Conservation (phyloP, 2,113 vertebrate genomes). For the Falco punctatus region DNA sequence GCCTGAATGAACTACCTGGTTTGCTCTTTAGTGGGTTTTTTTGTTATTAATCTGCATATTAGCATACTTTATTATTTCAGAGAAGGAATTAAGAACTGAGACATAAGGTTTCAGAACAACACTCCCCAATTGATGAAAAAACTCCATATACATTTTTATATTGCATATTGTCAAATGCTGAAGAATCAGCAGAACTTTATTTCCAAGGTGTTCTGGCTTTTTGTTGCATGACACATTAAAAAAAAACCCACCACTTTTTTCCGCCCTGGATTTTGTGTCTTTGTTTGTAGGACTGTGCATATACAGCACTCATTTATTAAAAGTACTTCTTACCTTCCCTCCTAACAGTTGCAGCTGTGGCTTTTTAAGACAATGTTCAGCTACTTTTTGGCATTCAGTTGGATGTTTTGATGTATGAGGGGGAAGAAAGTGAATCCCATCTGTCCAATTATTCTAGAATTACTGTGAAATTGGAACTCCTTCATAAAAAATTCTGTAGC, state of each 20-base stretch:
- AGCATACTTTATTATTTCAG: neutral
- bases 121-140: neutral
- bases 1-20: neutral
- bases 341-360: constrained; percentile 67
- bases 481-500: constrained; percentile 69
- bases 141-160: neutral
- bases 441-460: neutral
- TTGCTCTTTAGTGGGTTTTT: neutral
- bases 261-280: neutral
- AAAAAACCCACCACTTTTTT: neutral
- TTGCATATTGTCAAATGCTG: neutral
- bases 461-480: constrained; percentile 51
- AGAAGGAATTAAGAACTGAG: neutral
- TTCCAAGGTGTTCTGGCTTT: neutral
- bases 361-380: constrained; percentile 46
- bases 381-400: constrained; percentile 40
- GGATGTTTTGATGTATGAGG: neutral
- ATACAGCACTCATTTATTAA: neutral
- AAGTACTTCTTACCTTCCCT: constrained; percentile 70
- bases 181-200: neutral
- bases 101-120: neutral
- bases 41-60: neutral
- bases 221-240: neutral
- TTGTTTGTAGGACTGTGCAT: neutral
- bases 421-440: neutral